Evolutionary conservation across 2,797 vertebrate genomes (phyloP), one percentile per base, ranked within the genome.

Genomic region (Pachyuromys duprasi): DNA sequence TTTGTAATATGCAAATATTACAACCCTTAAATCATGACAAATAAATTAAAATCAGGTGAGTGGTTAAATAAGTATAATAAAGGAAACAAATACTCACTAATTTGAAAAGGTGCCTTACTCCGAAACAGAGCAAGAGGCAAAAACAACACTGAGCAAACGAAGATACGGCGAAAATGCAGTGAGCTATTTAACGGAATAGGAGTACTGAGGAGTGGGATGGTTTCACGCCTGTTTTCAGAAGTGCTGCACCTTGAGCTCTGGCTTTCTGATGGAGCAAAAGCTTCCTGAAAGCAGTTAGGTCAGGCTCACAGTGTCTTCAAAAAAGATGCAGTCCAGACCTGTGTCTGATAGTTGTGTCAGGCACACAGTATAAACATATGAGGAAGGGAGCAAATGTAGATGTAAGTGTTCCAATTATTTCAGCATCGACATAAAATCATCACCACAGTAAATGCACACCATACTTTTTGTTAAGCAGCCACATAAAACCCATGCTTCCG

Each of bases 101-200:
- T 55, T 28, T 53, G 53, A 13, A n/a, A 94, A 67, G 84, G 55
- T 24, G 8, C 26, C 42, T 88, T 88, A 69, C 8, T 86, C 26
- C 8, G 62, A 95, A 89, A 81, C 70, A 80, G 45, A 42, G 2
- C 22, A 95, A 60, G 60, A 31, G 17, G 17, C 20, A 89, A 86
- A 15, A 96, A 67, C 6, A 86, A 94, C 72, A 72, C 28, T 83
- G 2, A n/a, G 79, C 6, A 24, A 89, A 49, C 83, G 11, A 78
- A 82, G 75, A 93, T 55, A 63, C 12, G 31, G 4, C 60, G 22
- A 74, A 90, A 79, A 78, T 15, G 28, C 22, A 36, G 17, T 88
- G 75, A 96, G 72, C 31, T 70, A 87, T 67, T 94, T 93, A 87
- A 93, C 13, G 42, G 4, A 45, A 24, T 70, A 81, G 84, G 53